Evolutionary conservation across 30 jellyfish, hydroid and myxozoan species (phyloP).

Genomic region (Aurelia aurita complex sp. Pacific): DNA sequence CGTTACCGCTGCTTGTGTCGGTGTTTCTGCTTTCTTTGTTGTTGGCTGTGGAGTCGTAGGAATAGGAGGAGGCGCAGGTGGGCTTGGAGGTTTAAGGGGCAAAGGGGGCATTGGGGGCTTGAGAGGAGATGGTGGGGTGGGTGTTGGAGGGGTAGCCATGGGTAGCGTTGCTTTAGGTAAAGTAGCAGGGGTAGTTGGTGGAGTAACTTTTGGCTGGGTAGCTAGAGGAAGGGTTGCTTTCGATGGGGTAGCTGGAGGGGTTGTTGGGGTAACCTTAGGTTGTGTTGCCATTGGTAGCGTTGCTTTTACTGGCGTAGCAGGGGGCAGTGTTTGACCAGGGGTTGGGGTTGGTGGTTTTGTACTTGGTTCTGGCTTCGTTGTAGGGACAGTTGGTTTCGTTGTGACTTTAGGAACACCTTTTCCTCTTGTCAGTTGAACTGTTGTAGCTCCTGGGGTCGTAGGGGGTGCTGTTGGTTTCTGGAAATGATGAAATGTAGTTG

Average conservation of each 20-base stretch:
- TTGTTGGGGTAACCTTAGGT: slow-evolving; percentile 13
- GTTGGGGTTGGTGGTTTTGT: slow-evolving; percentile 22
- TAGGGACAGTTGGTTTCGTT: background rate
- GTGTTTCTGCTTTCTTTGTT: slow-evolving; percentile 7
- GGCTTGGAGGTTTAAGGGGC: too few species aligned
- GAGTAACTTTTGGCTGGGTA: background rate
- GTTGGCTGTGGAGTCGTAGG: slow-evolving; percentile 15
- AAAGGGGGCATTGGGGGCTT: too few species aligned
- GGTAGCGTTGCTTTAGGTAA: slow-evolving; percentile 22
- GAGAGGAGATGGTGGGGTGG: too few species aligned
- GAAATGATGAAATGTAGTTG: too few species aligned
- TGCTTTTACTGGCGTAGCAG: background rate
- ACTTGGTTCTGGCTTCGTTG: slow-evolving; percentile 3
- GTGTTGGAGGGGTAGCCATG: background rate
- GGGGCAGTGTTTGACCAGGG: background rate
- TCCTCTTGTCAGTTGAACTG: slow-evolving; percentile 12
- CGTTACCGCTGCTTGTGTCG: slow-evolving; percentile 7
- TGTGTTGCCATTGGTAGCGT: background rate
- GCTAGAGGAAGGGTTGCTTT: background rate
- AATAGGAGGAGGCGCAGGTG: too few species aligned
- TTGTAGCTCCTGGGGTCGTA: slow-evolving; percentile 1
- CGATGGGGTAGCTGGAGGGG: slow-evolving; percentile 11
- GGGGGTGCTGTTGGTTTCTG: background rate
- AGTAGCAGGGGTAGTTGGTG: slow-evolving; percentile 36
- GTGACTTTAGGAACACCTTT: slow-evolving; percentile 15